phyloP scores from a whole-genome alignment of 92 coral and sea anemone species.

The Diadumene lineata region DNA sequence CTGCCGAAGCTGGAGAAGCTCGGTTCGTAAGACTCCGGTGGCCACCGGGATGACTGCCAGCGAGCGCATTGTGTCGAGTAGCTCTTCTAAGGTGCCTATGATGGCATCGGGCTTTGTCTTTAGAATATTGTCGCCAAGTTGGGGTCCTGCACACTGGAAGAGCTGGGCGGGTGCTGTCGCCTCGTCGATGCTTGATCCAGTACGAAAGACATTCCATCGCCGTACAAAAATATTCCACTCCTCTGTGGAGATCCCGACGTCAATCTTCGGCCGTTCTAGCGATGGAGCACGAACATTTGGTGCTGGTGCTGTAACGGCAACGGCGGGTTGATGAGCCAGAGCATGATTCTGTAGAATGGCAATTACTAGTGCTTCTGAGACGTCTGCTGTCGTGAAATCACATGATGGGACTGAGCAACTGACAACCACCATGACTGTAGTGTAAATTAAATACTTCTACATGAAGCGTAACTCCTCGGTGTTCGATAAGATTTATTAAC shows the following conservation, averaged over 20 bases:
- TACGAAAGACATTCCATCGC: slow-evolving; percentile 58
- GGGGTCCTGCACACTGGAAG: slow-evolving; percentile 60
- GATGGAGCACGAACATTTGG: slow-evolving; percentile 19
- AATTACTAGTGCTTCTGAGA: slow-evolving; percentile 37
- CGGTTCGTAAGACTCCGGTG: slow-evolving; percentile 57
- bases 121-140: slow-evolving; percentile 66
- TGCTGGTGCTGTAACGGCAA: neutral
- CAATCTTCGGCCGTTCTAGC: slow-evolving; percentile 36
- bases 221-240: slow-evolving; percentile 64
- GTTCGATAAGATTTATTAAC: no score
- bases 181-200: slow-evolving; percentile 57
- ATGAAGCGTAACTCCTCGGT: neutral
- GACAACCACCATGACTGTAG: neutral
- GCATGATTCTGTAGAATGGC: slow-evolving; percentile 47
- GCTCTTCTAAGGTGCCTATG: slow-evolving; percentile 33
- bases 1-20: slow-evolving; percentile 49
- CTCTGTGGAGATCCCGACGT: slow-evolving; percentile 44
- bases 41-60: slow-evolving; percentile 72
- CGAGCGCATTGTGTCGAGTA: slow-evolving; percentile 65
- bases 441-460: neutral
- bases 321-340: slow-evolving; percentile 28
- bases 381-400: slow-evolving; percentile 33
- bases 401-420: slow-evolving; percentile 39
- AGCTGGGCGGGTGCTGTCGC: slow-evolving; percentile 62
- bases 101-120: slow-evolving; percentile 51